These are phyloP conservation scores for Azorinus chamasolen DNA, from an alignment of 2,888 invertebrate genomes.

Conservation along the genomic window DNA sequence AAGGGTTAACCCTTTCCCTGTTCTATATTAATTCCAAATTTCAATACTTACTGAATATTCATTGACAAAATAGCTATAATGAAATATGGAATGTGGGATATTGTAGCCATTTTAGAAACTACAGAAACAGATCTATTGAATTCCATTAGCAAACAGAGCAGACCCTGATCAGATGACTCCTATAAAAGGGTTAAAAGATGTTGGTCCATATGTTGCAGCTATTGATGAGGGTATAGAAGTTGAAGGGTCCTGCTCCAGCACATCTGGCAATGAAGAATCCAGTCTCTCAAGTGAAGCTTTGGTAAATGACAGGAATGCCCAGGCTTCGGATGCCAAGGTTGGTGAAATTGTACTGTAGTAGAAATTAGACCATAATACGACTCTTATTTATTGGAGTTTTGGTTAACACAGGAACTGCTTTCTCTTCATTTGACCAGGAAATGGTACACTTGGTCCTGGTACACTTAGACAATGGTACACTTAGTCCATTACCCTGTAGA, in stretches of 20 bases:
- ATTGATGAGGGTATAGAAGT: constrained; percentile 89
- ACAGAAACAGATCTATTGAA: too few relatives aligned
- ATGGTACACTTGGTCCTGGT: too few relatives aligned
- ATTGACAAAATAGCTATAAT: too few relatives aligned
- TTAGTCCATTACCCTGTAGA: background rate
- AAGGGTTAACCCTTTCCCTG: too few relatives aligned
- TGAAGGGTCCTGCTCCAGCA: constrained; percentile 76
- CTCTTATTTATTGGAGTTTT: background rate
- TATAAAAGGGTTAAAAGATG: too few relatives aligned
- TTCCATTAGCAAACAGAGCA: too few relatives aligned
- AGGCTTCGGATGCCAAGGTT: constrained; percentile 79
- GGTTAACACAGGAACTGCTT: background rate
- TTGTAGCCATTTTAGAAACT: too few relatives aligned
- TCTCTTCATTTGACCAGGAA: background rate
- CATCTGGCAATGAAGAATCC: constrained; percentile 76
- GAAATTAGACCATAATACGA: background rate
- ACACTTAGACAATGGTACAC: too few relatives aligned
- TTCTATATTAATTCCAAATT: too few relatives aligned
- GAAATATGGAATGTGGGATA: too few relatives aligned
- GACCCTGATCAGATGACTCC: too few relatives aligned
- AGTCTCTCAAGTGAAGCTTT: constrained; percentile 80
- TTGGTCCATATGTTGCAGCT: constrained; percentile 83
- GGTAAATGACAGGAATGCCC: constrained; percentile 83
- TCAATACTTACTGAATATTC: too few relatives aligned
- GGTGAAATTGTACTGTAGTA: constrained; percentile 1